Base-by-base conservation (phyloP, 2,113 vertebrate species). In the Cyanocitta stelleri region DNA sequence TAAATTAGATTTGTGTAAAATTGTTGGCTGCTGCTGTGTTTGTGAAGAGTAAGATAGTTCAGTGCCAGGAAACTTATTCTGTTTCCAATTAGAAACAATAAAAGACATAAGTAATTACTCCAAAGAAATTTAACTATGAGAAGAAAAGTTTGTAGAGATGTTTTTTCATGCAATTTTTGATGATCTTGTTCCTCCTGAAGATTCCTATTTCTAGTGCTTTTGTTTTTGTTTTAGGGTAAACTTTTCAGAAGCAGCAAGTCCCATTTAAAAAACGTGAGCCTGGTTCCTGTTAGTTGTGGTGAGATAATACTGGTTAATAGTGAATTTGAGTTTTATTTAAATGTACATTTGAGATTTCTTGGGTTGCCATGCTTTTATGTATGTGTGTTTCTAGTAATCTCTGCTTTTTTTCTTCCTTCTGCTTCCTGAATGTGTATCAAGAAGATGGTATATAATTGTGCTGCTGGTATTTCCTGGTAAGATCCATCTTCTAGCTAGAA, bases 61-160 rank as follows among this genome's bases (percentile, higher is more conserved):
- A 76, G 96, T 96, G 95, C 94, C 97, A 97, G 94, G 97, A 98
- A 97, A 91, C 81, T 52, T 89, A 78, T 93, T 94, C 94, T 97
- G 93, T 90, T 98, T 97, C 91, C 78, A 97, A 94, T 97, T 97
- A 97, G 82, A 87, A 94, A 93, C 85, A 83, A 90, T 90, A 85
- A 86, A 95, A 93, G 74, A 91, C 87, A 64, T 71, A 87, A 66
- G 33, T 92, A 96, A 96, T 97, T 95, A 96, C 75, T 86, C 85
- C 58, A 90, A 94, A 91, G 26, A 96, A 96, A 96, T 82, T 76
- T 95, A 95, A 93, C 66, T 89, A 63, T 95, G 93, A 93, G 90
- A 83, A 91, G n/a, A 48, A 91, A 87, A 72, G 14, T 26, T 37
- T 59, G 16, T 85, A 72, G 80, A 63, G 30, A 37, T 63, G 16